Percentiles rank a stretch among this genome's conserved stretches.
Evolutionary conservation across 2,113 vertebrate species (phyloP).

Genomic region (Poecile atricapillus): DNA sequence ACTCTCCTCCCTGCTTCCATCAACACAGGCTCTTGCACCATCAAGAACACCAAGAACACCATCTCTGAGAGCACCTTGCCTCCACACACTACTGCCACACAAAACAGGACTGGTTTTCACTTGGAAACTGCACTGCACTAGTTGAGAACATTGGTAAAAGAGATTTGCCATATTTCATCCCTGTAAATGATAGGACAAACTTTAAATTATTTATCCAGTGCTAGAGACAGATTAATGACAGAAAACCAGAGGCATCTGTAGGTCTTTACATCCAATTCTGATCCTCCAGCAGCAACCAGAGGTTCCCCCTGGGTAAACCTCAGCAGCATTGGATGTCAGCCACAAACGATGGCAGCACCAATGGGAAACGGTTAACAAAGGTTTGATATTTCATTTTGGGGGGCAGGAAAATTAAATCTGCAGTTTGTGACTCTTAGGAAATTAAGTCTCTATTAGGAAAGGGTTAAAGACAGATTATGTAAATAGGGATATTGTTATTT

Average conservation of each 20-base stretch:
- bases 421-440: slow-evolving; percentile 57
- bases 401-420: slow-evolving; percentile 62
- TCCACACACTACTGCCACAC: background rate
- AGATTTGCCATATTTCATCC: background rate
- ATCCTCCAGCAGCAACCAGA: background rate
- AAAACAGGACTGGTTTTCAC: background rate
- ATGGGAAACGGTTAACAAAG: background rate
- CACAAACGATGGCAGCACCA: background rate
- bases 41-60: background rate
- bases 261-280: background rate
- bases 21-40: background rate
- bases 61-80: background rate
- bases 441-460: slow-evolving; percentile 64
- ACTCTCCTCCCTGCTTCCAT: background rate
- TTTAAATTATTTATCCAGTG: background rate
- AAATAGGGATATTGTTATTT: slow-evolving; percentile 67
- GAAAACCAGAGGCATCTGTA: background rate
- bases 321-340: background rate
- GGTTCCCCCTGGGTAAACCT: background rate
- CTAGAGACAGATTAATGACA: background rate
- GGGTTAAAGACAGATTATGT: slow-evolving; percentile 75
- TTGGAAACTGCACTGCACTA: background rate
- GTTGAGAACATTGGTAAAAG: background rate
- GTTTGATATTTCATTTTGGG: slow-evolving; percentile 34
- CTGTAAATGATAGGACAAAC: background rate